Conservation (phyloP, 1,140 invertebrate species). For the Nasonia vitripennis region DNA sequence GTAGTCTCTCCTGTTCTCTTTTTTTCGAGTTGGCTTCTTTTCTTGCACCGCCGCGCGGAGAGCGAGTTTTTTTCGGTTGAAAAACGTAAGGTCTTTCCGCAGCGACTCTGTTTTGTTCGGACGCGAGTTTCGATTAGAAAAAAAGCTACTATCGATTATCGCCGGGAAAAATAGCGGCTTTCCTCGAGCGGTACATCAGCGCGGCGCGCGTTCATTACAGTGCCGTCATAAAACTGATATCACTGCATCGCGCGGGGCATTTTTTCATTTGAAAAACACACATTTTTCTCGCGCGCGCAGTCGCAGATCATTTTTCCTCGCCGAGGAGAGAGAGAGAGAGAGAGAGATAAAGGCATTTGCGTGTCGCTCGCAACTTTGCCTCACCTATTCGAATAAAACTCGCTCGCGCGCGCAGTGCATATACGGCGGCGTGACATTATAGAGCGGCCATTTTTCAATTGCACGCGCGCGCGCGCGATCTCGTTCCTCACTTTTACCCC, state of each 20-base stretch:
- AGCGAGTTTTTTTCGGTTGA: neutral
- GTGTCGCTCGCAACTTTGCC: conserved; percentile 20
- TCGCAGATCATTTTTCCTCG: conserved; percentile 4
- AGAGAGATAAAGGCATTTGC: conserved; percentile 16
- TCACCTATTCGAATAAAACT: conserved; percentile 17
- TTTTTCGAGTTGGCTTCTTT: neutral
- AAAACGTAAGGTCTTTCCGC: too few species aligned
- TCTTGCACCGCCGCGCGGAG: neutral
- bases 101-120: too few species aligned
- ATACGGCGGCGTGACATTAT: neutral
- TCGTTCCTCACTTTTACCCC: conserved; percentile 5
- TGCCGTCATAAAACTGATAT: neutral
- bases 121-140: too few species aligned
- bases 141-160: neutral
- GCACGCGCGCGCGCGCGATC: neutral
- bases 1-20: neutral
- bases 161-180: neutral
- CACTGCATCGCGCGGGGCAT: neutral
- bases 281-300: neutral
- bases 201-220: neutral
- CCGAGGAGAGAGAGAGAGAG: neutral
- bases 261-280: neutral
- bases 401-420: neutral
- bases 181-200: neutral
- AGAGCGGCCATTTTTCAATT: conserved; percentile 21